phyloP scores from a whole-genome alignment of 2,113 vertebrate genomes.

The Cepphus grylle region DNA sequence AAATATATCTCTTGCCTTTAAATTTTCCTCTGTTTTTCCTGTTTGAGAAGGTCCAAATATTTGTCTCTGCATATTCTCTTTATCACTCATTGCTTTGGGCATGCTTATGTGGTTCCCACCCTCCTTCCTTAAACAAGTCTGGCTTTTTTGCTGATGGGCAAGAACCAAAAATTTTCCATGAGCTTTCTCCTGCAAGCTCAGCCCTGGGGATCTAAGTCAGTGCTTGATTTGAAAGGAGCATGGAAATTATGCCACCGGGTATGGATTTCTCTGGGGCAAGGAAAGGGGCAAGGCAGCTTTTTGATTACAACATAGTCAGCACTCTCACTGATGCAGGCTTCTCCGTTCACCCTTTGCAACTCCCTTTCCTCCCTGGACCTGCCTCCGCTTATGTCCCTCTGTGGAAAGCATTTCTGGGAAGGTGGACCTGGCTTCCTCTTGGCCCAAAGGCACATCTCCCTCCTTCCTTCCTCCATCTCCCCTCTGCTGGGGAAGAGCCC shows the following conservation, averaged over 20 bases:
- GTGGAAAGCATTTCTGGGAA: neutral
- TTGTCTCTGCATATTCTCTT: neutral
- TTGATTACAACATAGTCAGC: neutral
- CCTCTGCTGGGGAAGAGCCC: neutral
- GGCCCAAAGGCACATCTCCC: neutral
- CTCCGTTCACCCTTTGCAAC: neutral
- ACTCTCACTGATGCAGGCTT: neutral
- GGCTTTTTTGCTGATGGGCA: neutral
- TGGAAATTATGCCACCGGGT: accelerated
- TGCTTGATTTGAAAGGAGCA: neutral
- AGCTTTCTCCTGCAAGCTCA: neutral
- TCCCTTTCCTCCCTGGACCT: neutral
- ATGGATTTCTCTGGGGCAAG: neutral
- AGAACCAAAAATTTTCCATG: neutral
- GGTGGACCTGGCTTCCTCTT: neutral
- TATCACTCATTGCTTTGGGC: neutral
- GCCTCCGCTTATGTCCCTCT: neutral
- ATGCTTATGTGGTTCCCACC: neutral
- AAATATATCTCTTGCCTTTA: neutral
- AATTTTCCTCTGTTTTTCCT: neutral
- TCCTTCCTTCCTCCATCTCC: neutral
- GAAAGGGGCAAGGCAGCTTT: neutral
- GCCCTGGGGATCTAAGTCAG: neutral
- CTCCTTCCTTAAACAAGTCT: neutral
- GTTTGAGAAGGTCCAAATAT: neutral